Conservation (phyloP, 37 sponge, comb jelly and placozoan genomes). For the Amphimedon queenslandica region DNA sequence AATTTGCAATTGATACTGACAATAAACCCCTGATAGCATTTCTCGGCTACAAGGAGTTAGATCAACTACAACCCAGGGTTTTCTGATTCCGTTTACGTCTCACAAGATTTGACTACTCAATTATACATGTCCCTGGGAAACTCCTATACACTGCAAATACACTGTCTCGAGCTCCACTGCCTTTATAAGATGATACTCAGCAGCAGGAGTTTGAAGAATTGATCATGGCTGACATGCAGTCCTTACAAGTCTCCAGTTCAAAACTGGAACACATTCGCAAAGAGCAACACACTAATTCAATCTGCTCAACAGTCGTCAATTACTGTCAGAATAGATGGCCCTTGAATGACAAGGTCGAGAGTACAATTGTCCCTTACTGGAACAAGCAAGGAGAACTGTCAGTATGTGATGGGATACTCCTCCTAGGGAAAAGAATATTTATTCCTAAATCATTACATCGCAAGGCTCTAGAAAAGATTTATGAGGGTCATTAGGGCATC, state of each 20-base stretch:
- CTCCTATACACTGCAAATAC: slow-evolving; percentile 3
- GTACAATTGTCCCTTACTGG: neutral
- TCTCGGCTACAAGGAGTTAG: neutral
- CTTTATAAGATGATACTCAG: neutral
- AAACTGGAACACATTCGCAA: neutral
- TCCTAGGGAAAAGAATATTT: neutral
- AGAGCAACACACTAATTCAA: neutral
- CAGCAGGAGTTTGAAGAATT: neutral
- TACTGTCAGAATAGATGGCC: neutral
- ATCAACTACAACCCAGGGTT: neutral
- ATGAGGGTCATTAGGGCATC: neutral
- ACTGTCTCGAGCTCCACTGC: neutral
- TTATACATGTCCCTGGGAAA: slow-evolving; percentile 1
- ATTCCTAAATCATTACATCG: neutral
- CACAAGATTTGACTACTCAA: slow-evolving; percentile 2
- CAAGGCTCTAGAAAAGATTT: neutral
- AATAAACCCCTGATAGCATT: neutral
- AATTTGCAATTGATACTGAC: neutral
- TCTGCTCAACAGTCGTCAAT: neutral
- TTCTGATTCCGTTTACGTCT: slow-evolving; percentile 4
- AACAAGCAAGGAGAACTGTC: neutral
- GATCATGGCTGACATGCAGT: neutral
- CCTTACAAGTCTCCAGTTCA: neutral
- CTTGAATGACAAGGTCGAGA: neutral
- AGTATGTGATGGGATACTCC: neutral